phyloP scores from a whole-genome alignment of 1,140 invertebrate species.

The Euglossa dilemma region DNA sequence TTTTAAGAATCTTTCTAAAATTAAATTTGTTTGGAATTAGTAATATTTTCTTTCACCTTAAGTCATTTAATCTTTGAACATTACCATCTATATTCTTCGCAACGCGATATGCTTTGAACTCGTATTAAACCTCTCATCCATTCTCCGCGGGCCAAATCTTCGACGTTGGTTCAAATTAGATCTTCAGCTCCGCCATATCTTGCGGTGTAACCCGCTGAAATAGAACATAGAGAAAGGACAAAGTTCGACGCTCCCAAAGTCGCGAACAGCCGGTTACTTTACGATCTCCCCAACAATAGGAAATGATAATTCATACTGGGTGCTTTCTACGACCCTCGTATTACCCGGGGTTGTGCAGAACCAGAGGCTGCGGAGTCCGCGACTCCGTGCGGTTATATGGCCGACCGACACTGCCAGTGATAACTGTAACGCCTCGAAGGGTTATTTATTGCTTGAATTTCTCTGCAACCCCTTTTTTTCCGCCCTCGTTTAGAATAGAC shows the following conservation, averaged over 20 bases:
- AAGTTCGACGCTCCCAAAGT: conserved; percentile 28
- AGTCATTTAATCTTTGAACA: no score
- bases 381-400: conserved; percentile 38
- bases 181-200: neutral
- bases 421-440: conserved; percentile 78
- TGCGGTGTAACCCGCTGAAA: neutral
- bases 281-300: conserved; percentile 75
- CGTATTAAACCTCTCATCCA: neutral
- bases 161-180: neutral
- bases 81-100: no score
- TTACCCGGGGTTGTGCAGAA: conserved; percentile 56
- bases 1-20: no score
- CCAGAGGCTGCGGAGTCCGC: conserved; percentile 63
- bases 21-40: no score
- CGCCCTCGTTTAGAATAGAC: neutral
- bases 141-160: neutral
- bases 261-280: conserved; percentile 70
- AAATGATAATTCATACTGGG: conserved; percentile 77
- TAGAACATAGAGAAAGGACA: conserved; percentile 35
- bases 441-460: conserved; percentile 73
- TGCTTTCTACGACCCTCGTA: conserved; percentile 63
- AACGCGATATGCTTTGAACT: no score
- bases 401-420: conserved; percentile 17
- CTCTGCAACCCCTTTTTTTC: conserved; percentile 11
- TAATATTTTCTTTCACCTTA: no score